Evolutionary conservation across 2,888 invertebrate genomes (phyloP), one percentile per base, ranked within the genome.

Genomic region (Allygus modestus): DNA sequence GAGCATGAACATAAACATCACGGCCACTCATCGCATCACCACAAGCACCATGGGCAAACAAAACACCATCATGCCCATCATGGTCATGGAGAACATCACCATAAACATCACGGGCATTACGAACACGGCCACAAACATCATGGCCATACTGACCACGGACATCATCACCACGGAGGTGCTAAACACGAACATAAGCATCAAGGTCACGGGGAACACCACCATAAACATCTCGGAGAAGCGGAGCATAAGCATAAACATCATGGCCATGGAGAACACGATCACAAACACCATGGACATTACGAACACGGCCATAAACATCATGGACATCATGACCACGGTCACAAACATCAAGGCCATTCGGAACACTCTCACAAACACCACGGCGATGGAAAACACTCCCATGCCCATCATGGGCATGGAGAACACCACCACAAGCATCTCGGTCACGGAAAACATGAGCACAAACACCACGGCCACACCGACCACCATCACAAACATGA

Each of bases 281-380:
- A 87, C 46, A 23, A 82, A n/a, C 87, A 87, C 82, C 84, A 86
- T 31, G 87, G 86, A 17, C 23, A 75, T 11, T 20, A 86, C 23
- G 87, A 86, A 0, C 88, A 88, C 69, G 87, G 87, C 7, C 88
- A 88, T 61, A 87, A 88, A 28, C 88, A 88, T 58, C 85, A 87
- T 9, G 88, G 88, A 4, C 86, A 88, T 71, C 87, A 87, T 33
- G 87, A 87, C 84, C 85, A 86, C 0, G 87, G 87, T n/a, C 85
- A 86, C 46, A 65, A 84, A 69, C 84, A 84, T 81, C 77, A 85
- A 28, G 86, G 85, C n/a, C 51, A 86, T 28, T 81, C 82, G 5
- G 84, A 86, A 43, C 87, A 87, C 65, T 69, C 51, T 17, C 88
- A 88, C 65, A 84, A 85, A 28, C 88, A 87, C 79, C 84, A 86